Percentiles rank a stretch among this genome's conserved stretches.
Conservation (phyloP, 1,140 invertebrate genomes). For the Drosophila trapezifrons region DNA sequence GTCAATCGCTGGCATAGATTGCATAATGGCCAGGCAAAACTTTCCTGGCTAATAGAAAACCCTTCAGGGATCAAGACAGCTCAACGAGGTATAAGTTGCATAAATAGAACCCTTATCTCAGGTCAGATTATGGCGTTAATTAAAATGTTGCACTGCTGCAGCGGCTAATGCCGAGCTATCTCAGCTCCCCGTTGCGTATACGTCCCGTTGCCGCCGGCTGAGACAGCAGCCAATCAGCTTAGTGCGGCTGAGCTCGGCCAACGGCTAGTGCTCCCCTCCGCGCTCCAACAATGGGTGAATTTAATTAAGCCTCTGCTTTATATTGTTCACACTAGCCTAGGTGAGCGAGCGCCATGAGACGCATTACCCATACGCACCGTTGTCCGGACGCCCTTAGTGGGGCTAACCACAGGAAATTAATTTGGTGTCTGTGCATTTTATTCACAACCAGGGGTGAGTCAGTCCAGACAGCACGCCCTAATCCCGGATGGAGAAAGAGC, state of each 20-base stretch:
- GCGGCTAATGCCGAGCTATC: constrained; percentile 54
- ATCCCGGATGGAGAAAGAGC: constrained; percentile 25
- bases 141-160: constrained; percentile 68
- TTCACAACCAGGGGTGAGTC: constrained; percentile 24
- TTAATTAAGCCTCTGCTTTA: constrained; percentile 73
- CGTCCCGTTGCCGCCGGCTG: constrained; percentile 42
- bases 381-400: constrained; percentile 29
- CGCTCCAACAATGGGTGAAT: constrained; percentile 69
- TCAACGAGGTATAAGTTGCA: too few relatives aligned
- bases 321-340: constrained; percentile 40
- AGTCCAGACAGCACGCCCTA: constrained; percentile 51
- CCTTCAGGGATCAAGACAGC: not conserved
- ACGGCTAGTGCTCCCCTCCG: constrained; percentile 13
- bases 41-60: constrained; percentile 24
- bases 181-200: constrained; percentile 50
- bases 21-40: constrained; percentile 36
- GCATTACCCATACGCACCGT: constrained; percentile 77
- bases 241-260: constrained; percentile 62
- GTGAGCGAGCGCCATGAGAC: constrained; percentile 45
- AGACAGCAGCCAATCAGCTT: constrained; percentile 65
- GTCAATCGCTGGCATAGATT: constrained; percentile 59
- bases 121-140: constrained; percentile 46
- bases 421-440: constrained; percentile 75
- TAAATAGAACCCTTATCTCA: not conserved
- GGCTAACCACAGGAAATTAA: constrained; percentile 74